These are phyloP conservation scores for Leucophenga montana DNA, from an alignment of 2,888 invertebrate genomes.

Conservation along the genomic window DNA sequence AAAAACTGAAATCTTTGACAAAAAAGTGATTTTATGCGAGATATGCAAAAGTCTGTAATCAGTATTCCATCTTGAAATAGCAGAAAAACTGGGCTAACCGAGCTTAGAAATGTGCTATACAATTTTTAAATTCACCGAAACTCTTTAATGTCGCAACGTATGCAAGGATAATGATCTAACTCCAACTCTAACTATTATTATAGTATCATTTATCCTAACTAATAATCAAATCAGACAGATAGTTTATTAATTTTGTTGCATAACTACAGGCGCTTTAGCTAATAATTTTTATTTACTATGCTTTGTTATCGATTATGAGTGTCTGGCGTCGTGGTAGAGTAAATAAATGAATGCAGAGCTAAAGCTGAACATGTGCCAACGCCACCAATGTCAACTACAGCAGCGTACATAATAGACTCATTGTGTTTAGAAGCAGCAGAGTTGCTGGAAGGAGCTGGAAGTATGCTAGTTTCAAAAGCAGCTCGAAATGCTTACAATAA, in stretches of 20 bases:
- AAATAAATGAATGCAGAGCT: no score
- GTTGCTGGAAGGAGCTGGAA: no score
- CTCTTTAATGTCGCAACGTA: no score
- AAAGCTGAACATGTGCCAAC: neutral
- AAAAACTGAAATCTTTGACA: neutral
- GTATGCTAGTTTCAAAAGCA: no score
- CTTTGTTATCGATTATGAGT: neutral
- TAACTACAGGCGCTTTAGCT: neutral
- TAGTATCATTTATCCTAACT: neutral
- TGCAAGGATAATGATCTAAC: no score
- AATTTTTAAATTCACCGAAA: no score
- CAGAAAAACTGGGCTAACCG: no score
- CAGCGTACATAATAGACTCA: slow-evolving; percentile 8
- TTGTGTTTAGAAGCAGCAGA: neutral
- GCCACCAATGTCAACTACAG: neutral
- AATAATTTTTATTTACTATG: neutral
- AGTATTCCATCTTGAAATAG: no score
- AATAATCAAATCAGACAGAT: slow-evolving; percentile 10
- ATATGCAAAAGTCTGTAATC: no score
- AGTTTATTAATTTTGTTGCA: slow-evolving; percentile 18
- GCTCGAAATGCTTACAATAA: neutral
- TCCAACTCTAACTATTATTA: no score
- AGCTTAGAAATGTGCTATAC: no score
- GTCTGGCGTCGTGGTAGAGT: neutral
- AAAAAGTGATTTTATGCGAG: neutral